Evolutionary conservation across 2,113 vertebrate species (phyloP), one percentile per base, ranked within the genome.

Genomic region (Pollimyrus isidori): DNA sequence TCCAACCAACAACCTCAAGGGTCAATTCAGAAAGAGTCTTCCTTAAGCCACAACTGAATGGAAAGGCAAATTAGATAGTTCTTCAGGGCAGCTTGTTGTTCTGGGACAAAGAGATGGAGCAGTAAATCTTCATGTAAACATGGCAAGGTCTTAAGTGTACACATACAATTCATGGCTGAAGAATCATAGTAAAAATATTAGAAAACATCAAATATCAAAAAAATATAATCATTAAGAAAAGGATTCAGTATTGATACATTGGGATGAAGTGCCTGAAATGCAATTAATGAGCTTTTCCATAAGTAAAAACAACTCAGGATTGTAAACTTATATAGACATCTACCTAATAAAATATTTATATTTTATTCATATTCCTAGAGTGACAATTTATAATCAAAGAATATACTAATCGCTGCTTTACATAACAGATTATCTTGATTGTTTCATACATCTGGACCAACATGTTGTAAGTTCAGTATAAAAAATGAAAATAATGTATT

Each of bases 1-100:
- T 46, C 39, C 17, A 46, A 26, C 83, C 83, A 86, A 49, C 87
- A 88, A 53, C 56, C 21, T 42, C 35, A 62, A 88, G 49, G 30
- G 86, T 50, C 48, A 87, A n/a, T 88, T 88, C 87, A 65, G 42
- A 48, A 88, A 88, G 58, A 30, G 23, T 13, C 23, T 69, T 42
- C 87, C 58, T 65, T 69, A 88, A 88, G 58, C 42, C 58, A 88
- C 39, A 42, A 11, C 39, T 88, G 56, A 88, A 65, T 65, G 45
- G 35, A 19, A 88, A 88, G 87, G 56, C 19, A 88, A 65, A 88
- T 65, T 26, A 46, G 42, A 45, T 42, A 53, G 87, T 53, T 26
- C 30, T 62, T n/a, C 39, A 35, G 69, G 58, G 9, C 50, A 26
- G 46, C 11, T 56, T 86, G 45, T 86, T 26, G 83, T 48, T 48